These are phyloP conservation scores for Synodontis membranacea DNA, from an alignment of 2,113 vertebrate genomes.

Conservation along the genomic window DNA sequence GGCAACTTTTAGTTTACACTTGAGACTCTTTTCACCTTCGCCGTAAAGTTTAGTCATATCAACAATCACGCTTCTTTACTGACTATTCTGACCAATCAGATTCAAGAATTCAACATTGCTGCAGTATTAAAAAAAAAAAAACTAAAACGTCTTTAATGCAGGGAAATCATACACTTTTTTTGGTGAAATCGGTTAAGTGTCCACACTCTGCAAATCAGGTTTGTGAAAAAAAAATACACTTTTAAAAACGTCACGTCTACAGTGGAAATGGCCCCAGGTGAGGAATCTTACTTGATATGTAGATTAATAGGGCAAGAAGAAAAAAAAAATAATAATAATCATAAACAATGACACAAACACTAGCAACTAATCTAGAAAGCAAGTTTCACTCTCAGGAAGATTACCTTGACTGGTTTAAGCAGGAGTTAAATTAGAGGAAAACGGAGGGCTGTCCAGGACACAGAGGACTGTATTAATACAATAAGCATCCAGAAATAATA, in stretches of 20 bases:
- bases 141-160: no score
- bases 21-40: not conserved
- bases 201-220: no score
- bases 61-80: not conserved
- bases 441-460: constrained; percentile 57
- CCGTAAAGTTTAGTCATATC: not conserved
- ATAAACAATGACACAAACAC: constrained; percentile 11
- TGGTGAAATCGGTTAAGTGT: no score
- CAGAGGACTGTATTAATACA: constrained; percentile 71
- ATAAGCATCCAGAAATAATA: constrained; percentile 75
- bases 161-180: no score
- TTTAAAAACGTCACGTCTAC: not conserved
- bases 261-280: not conserved
- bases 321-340: constrained; percentile 10
- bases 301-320: not conserved
- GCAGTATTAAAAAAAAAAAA: no score
- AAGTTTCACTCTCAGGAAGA: constrained; percentile 62
- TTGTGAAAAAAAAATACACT: no score
- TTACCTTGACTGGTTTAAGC: constrained; percentile 63
- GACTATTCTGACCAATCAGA: not conserved
- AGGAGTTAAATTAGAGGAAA: not conserved
- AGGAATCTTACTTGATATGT: constrained; percentile 10
- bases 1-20: not conserved
- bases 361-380: constrained; percentile 16
- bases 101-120: not conserved